A percentile compares a stretch with the other conserved stretches of the same genome.
Evolutionary conservation across 2,113 vertebrate genomes (phyloP).

Genomic region (Pelusios castaneus): DNA sequence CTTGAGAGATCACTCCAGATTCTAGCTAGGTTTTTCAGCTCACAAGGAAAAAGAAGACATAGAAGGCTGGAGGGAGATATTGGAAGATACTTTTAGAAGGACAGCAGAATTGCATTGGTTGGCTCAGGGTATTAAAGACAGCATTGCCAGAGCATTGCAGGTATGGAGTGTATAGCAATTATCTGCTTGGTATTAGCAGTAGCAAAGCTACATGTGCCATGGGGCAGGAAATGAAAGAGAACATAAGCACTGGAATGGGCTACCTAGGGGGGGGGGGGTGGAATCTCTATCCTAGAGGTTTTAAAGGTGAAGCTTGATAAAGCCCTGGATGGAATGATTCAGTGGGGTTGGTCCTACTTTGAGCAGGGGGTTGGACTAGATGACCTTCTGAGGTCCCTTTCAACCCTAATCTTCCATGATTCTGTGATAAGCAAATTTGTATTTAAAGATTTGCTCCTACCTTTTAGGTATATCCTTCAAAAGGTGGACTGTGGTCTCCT

Average conservation of each 20-base stretch:
- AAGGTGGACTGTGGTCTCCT: conserved; percentile 81
- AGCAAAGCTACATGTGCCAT: rapidly evolving
- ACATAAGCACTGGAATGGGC: background rate
- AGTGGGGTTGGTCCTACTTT: too few relatives aligned
- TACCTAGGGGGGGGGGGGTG: too few relatives aligned
- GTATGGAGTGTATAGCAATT: background rate
- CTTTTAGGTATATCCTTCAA: conserved; percentile 85
- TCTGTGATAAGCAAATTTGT: background rate
- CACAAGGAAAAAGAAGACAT: too few relatives aligned
- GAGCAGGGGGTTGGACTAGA: too few relatives aligned
- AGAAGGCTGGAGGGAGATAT: background rate
- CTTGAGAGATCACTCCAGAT: background rate
- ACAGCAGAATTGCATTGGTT: background rate
- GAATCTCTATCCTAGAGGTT: too few relatives aligned
- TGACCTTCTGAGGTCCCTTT: too few relatives aligned
- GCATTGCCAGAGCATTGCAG: rapidly evolving
- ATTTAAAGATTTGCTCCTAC: conserved; percentile 65
- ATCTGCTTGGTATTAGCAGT: background rate
- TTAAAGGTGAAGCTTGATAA: too few relatives aligned
- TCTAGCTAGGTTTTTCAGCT: background rate
- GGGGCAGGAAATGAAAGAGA: background rate
- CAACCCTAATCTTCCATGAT: too few relatives aligned
- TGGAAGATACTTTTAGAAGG: background rate
- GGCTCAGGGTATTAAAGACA: background rate
- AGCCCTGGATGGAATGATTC: too few relatives aligned